Conservation (phyloP, 2,888 invertebrate species). For the Chirona hameri region DNA sequence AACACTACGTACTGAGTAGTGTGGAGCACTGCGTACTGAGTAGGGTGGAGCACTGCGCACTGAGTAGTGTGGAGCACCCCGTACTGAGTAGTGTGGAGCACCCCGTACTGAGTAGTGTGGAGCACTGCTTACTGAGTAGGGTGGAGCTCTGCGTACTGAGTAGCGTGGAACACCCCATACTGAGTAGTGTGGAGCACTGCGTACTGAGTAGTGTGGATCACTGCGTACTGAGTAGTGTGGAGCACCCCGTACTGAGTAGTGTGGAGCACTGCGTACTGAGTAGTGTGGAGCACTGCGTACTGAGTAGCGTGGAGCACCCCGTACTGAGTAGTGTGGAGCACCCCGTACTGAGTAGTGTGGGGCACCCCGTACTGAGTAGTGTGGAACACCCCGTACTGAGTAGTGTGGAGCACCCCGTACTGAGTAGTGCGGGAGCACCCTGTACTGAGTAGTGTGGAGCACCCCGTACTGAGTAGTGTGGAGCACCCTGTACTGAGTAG, state of each 20-base stretch:
- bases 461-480: neutral
- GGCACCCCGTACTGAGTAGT: neutral
- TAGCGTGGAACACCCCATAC: neutral
- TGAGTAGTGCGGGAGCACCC: neutral
- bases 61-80: neutral
- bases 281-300: neutral
- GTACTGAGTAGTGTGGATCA: neutral
- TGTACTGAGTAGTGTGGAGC: neutral
- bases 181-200: no score
- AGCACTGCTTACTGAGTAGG: no score
- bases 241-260: neutral
- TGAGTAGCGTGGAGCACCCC: neutral
- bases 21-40: neutral
- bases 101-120: neutral
- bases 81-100: neutral
- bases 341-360: no score
- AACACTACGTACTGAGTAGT: no score
- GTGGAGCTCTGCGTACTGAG: neutral
- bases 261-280: no score
- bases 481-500: no score
- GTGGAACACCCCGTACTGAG: neutral
- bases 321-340: neutral
- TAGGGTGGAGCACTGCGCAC: neutral
- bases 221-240: neutral
- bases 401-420: no score